Conservation (phyloP, 1,140 invertebrate species). For the Psix sp. region DNA sequence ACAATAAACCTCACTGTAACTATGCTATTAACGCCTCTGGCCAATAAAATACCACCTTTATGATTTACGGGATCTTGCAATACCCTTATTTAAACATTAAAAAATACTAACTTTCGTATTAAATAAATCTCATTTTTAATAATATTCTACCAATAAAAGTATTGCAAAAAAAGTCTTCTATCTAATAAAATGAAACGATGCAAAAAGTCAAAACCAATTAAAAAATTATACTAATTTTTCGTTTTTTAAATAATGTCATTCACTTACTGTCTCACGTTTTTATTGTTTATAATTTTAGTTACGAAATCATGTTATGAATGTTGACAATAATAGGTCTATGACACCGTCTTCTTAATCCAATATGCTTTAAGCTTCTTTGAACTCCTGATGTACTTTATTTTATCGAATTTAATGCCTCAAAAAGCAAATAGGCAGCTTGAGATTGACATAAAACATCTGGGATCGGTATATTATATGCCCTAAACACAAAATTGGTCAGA, state of each 20-base stretch:
- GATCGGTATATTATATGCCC: constrained; percentile 37
- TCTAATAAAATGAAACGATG: no score
- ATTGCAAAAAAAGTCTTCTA: no score
- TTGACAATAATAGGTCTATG: constrained; percentile 50
- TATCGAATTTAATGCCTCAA: constrained; percentile 52
- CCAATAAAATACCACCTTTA: constrained; percentile 14
- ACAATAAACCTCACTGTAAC: constrained; percentile 31
- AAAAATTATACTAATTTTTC: no score
- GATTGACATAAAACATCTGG: constrained; percentile 40
- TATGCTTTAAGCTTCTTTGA: constrained; percentile 51
- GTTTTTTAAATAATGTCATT: constrained; percentile 11
- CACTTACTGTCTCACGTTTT: constrained; percentile 24
- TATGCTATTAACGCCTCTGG: constrained; percentile 34
- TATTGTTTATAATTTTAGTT: constrained; percentile 33
- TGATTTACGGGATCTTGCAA: constrained; percentile 23
- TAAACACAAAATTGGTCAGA: constrained; percentile 26
- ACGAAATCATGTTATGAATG: constrained; percentile 45
- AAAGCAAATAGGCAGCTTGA: constrained; percentile 48
- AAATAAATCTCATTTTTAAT: no score
- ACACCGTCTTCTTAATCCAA: constrained; percentile 55
- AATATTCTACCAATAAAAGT: no score
- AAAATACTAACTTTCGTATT: no score
- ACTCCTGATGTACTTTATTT: constrained; percentile 40
- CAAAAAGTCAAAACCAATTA: no score
- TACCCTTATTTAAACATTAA: no score